Evolutionary conservation across 2,113 vertebrate genomes (phyloP).

Genomic region (Turdus rufiventris): DNA sequence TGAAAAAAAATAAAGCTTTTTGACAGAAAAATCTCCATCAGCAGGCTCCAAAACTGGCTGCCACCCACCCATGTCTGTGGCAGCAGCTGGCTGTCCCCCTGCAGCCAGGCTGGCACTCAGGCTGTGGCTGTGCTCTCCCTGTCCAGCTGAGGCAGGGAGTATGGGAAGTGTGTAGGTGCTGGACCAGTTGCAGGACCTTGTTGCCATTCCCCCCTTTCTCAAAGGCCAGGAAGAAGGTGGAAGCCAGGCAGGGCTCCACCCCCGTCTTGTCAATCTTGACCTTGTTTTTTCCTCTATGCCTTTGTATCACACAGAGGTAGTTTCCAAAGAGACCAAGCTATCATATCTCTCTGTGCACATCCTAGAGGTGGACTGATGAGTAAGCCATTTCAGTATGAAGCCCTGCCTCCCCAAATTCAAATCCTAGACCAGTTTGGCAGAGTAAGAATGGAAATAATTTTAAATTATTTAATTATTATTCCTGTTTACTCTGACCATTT

Average conservation of each 20-base stretch:
- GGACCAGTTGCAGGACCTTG: fast-evolving
- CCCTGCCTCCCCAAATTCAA: background rate
- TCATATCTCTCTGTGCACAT: background rate
- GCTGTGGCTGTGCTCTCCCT: background rate
- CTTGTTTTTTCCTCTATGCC: background rate
- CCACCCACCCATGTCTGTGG: fast-evolving
- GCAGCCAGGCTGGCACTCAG: background rate
- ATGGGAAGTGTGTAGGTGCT: fast-evolving
- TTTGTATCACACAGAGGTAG: background rate
- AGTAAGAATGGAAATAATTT: background rate
- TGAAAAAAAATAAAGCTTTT: background rate
- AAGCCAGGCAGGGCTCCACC: background rate
- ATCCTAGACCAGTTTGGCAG: background rate
- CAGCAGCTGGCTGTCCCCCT: background rate
- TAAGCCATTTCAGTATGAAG: background rate
- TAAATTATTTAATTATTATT: background rate
- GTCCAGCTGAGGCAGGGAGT: fast-evolving
- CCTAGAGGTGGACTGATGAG: background rate
- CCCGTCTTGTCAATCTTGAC: background rate
- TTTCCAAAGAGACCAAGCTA: background rate
- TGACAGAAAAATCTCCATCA: background rate
- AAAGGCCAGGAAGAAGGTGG: background rate
- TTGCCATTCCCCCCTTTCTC: background rate
- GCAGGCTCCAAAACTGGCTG: background rate
- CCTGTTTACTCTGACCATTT: background rate